Evolutionary conservation across 2,888 invertebrate genomes (phyloP), one percentile per base, ranked within the genome.

Genomic region (Beris morrisii): DNA sequence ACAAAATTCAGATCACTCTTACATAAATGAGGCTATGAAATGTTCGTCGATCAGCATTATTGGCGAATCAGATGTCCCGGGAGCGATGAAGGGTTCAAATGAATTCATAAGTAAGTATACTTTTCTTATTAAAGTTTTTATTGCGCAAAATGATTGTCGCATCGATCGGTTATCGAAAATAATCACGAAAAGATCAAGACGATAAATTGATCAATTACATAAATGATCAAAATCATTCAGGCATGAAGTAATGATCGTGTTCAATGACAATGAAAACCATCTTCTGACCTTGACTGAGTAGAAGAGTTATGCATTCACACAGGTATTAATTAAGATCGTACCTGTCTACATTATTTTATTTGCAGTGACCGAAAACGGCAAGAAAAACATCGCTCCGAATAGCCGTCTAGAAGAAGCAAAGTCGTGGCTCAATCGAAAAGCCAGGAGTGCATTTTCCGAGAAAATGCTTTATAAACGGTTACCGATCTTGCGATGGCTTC

Each of bases 401-500:
- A 75, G 73, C 55, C 69, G 73, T 4, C 59, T 81, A 53, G 75
- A 77, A 9, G 76, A 76, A 48, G 74, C 78, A 5, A 75, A 77
- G 13, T 74, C 74, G 12, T 84, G 84, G 81, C 72, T 83, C 5
- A 78, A 77, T 64, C 77, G 80, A 65, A 83, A 83, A 73, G 76
- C 81, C 4, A 79, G 76, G 64, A 81, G 81, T 44, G 78, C 81
- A 6, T 86, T 87, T 74, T 89, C 88, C 68, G 86, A 85, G 74
- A 91, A 88, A 81, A 87, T 85, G 69, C 82, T 93, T 30, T 84
- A 88, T 79, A 89, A 88, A 78, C 84, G 90, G 67, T 73, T 93
- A 57, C 93, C 95, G 6, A 84, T 93, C 61, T 77, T 89, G 5
- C 80, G 78, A 64, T 95, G 95, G 95, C 78, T 92, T 71, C 93